Conservation (phyloP, 2,797 vertebrate genomes). For the Acanthornis magna region DNA sequence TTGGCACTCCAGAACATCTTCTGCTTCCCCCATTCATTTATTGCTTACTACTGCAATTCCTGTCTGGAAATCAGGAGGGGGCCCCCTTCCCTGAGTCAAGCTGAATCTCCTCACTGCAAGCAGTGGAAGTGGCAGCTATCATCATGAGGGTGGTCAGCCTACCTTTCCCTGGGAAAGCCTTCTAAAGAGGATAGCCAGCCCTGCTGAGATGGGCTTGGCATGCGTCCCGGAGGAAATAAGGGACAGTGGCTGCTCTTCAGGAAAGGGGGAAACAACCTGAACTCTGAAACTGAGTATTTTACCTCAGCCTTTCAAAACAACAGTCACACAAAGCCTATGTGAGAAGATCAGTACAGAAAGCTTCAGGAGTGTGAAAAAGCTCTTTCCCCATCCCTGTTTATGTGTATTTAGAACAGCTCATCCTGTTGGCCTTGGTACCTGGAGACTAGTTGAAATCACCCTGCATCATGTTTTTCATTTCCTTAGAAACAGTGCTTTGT, state of each 20-base stretch:
- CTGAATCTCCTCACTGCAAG: background rate
- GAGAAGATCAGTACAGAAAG: background rate
- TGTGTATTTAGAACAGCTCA: background rate
- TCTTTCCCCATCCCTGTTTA: background rate
- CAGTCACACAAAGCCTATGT: background rate
- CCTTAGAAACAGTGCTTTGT: slow-evolving; percentile 6
- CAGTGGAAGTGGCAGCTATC: background rate
- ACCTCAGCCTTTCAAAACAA: background rate
- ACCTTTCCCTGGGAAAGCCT: background rate
- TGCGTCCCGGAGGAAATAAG: fast-evolving
- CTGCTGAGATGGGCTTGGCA: background rate
- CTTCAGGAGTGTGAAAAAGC: background rate
- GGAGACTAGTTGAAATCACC: background rate
- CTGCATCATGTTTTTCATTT: fast-evolving
- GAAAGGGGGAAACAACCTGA: background rate
- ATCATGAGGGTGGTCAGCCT: background rate
- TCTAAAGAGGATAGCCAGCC: background rate
- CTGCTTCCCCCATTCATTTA: background rate
- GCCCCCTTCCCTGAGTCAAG: background rate
- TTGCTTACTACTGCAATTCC: background rate
- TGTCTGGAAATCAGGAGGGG: background rate
- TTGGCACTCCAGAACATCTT: background rate
- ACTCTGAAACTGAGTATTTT: background rate
- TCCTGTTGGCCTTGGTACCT: background rate
- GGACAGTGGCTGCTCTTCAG: background rate